Percentiles rank a stretch among this genome's conserved stretches.
Conservation (phyloP, 2,113 vertebrate genomes). For the Colius striatus region DNA sequence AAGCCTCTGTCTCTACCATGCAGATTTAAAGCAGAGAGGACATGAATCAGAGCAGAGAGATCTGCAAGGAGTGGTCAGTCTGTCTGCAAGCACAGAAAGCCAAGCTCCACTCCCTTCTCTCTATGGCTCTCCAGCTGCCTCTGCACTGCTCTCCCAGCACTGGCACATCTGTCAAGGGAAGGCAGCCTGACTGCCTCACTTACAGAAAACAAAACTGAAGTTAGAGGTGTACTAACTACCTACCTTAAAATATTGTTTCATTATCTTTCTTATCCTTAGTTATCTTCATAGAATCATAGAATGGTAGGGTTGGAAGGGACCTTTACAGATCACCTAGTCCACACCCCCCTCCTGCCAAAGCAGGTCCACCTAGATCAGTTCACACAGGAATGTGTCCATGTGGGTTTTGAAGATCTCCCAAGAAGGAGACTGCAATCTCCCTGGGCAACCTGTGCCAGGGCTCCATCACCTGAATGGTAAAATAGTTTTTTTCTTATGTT, state of each 20-base stretch:
- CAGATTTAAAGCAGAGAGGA: background rate
- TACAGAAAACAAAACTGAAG: background rate
- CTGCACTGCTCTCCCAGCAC: background rate
- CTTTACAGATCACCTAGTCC: no score
- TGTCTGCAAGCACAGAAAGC: background rate
- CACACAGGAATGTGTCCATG: no score
- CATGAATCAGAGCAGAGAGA: background rate
- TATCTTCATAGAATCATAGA: background rate
- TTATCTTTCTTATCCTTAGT: background rate
- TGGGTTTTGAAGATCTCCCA: no score
- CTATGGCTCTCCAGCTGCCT: background rate
- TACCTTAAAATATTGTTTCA: background rate
- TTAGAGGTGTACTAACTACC: background rate
- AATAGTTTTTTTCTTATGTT: no score
- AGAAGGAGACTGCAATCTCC: no score
- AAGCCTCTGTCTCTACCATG: background rate
- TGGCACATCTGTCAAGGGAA: accelerated
- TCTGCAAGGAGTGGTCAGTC: background rate
- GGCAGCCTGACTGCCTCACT: background rate
- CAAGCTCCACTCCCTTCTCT: background rate
- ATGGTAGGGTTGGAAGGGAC: no score
- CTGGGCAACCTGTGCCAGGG: no score
- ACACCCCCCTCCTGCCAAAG: no score
- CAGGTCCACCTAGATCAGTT: no score
- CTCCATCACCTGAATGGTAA: no score